Percentiles rank a stretch among this genome's conserved stretches.
Evolutionary conservation across 2,888 invertebrate species (phyloP).

Genomic region (Stenodera caucasica): DNA sequence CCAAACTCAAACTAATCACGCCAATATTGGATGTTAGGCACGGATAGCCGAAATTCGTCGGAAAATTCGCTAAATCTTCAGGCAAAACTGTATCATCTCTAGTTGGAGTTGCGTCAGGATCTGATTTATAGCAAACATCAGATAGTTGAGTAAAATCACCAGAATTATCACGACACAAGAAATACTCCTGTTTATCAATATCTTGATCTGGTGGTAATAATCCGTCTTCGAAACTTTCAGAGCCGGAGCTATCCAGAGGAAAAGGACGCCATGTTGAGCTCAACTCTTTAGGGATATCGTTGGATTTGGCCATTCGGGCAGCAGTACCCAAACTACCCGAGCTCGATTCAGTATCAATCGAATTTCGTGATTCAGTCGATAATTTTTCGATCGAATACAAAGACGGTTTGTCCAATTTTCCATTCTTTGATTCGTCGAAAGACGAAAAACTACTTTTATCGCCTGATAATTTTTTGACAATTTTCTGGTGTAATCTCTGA

Average conservation of each 20-base stretch:
- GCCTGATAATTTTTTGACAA: constrained; percentile 52
- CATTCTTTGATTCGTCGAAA: constrained; percentile 49
- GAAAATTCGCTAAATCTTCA: constrained; percentile 76
- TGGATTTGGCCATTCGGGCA: constrained; percentile 60
- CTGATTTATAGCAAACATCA: constrained; percentile 51
- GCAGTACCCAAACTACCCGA: constrained; percentile 75
- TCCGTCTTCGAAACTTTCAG: constrained; percentile 83
- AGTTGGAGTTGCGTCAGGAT: constrained; percentile 60
- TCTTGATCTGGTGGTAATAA: constrained; percentile 78
- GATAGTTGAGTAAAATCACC: constrained; percentile 47
- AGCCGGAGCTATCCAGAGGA: constrained; percentile 81
- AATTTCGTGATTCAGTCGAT: constrained; percentile 69
- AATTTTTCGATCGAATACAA: constrained; percentile 50
- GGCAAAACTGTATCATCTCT: constrained; percentile 70
- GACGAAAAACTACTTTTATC: constrained; percentile 52
- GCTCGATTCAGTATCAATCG: constrained; percentile 74
- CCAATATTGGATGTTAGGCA: constrained; percentile 60
- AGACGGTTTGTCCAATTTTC: constrained; percentile 49
- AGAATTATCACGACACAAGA: constrained; percentile 49
- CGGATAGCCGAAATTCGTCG: constrained; percentile 74
- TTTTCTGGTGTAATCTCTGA: constrained; percentile 51
- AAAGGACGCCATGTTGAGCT: constrained; percentile 83
- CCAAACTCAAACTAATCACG: constrained; percentile 59
- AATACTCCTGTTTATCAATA: constrained; percentile 51
- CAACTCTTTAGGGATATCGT: constrained; percentile 65